phyloP scores from a whole-genome alignment of 2,888 invertebrate genomes.

The Lasioglossum figueresi region DNA sequence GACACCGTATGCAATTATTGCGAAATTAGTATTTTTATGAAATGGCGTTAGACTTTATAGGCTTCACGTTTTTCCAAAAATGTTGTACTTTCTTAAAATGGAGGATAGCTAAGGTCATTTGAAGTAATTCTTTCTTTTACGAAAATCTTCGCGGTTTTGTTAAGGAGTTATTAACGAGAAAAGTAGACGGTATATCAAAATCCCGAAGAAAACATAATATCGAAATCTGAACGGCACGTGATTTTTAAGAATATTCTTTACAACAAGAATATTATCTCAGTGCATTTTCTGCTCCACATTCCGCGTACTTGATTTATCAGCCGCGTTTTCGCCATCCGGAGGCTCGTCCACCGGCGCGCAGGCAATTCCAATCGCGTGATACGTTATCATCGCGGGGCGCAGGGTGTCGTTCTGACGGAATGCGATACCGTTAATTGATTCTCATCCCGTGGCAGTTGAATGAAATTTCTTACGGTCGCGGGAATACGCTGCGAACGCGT shows the following conservation, averaged over 20 bases:
- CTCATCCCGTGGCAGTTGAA: slow-evolving; percentile 50
- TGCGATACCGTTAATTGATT: slow-evolving; percentile 59
- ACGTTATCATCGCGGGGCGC: slow-evolving; percentile 16
- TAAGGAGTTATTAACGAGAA: too few species aligned
- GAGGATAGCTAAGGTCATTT: too few species aligned
- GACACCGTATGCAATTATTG: not conserved
- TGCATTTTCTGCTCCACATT: not conserved
- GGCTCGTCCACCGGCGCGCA: not conserved
- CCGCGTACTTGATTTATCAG: not conserved
- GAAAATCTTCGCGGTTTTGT: too few species aligned
- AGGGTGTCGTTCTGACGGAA: slow-evolving; percentile 30
- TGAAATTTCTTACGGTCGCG: slow-evolving; percentile 53
- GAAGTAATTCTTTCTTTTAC: too few species aligned
- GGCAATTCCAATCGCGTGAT: slow-evolving; percentile 29
- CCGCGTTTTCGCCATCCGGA: not conserved
- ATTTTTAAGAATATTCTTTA: not conserved
- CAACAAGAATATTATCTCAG: not conserved
- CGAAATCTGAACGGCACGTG: not conserved
- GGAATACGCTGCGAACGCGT: slow-evolving; percentile 52
- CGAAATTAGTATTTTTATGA: not conserved
- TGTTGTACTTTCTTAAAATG: too few species aligned
- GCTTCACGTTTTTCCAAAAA: too few species aligned
- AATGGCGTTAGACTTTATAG: too few species aligned
- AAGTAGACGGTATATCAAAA: not conserved
- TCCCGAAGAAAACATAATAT: not conserved